These are phyloP conservation scores for Chloroceryle inda DNA, from an alignment of 2,797 vertebrate species.

Conservation along the genomic window DNA sequence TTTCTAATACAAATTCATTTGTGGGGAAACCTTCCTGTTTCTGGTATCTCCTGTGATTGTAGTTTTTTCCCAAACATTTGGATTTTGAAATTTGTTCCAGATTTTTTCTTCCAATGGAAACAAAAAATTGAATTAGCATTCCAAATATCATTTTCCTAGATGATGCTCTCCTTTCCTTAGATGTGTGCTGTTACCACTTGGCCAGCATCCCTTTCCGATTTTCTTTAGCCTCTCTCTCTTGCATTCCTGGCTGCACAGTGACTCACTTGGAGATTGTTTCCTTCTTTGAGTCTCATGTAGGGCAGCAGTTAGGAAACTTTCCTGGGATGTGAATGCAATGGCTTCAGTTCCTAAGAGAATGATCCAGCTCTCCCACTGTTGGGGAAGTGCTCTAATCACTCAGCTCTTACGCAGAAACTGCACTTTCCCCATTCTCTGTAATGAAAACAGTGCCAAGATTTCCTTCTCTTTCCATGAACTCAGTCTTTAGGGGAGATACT, in stretches of 20 bases:
- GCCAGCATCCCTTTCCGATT: not conserved
- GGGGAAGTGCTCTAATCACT: not conserved
- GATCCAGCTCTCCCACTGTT: not conserved
- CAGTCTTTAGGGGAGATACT: not conserved
- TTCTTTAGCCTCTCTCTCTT: not conserved
- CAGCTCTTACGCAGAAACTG: not conserved
- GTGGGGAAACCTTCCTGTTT: not conserved
- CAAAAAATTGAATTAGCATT: not conserved
- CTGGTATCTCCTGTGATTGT: not conserved
- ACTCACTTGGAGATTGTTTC: not conserved
- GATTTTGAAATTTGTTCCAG: not conserved
- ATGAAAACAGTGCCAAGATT: not conserved
- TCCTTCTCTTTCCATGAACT: not conserved
- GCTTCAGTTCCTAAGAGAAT: not conserved
- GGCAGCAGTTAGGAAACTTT: not conserved
- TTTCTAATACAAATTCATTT: not conserved
- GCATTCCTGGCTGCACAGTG: not conserved
- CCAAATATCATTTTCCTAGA: not conserved
- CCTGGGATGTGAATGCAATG: not conserved
- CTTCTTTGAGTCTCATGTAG: not conserved
- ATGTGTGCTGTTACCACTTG: not conserved
- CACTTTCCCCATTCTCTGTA: not conserved
- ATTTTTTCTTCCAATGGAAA: constrained; percentile 1
- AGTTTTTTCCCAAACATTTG: not conserved
- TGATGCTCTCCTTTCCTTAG: not conserved